Base-by-base conservation (phyloP, 2,888 invertebrate species). In the Sesamia inferens region DNA sequence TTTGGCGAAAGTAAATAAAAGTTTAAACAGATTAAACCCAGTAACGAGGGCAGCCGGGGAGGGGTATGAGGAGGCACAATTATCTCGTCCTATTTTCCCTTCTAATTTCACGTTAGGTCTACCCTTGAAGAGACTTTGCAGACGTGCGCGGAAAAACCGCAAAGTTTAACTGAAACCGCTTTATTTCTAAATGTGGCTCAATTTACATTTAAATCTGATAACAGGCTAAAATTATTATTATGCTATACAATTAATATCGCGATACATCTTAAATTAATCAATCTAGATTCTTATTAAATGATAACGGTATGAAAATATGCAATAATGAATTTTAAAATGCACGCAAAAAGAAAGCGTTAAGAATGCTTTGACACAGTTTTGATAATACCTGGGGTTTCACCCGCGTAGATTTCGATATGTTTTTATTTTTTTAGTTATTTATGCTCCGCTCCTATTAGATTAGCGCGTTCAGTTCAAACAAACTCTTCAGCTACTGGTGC, bases 51-150 rank as follows among this genome's bases (percentile, higher is more conserved):
- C 87, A 85, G 82, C 67, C 68, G 87, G 83, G 82, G 83, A 78
- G 85, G 82, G 87, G 85, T 86, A 79, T 83, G 87, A 87, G 88
- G 89, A 85, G 88, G 90, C 82, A 90, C 94, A 95, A 95, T 95
- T 95, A 95, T 95, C 94, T 95, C 92, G 94, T 94, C 94, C 94
- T 94, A 94, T 94, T 95, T 93, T 94, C 93, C 92, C 93, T 93
- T 94, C 92, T 94, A 95, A 95, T 94, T 95, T 94, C 90, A 92
- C 92, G 93, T 92, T 92, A 91, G 93, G 92, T 90, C 90, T 90
- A 88, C 90, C 89, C 87, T 92, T 90, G 78, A 79, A 85, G 78
- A 76, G 78, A 68, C 55, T 71, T 82, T 75, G 74, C 79, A 92
- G 88, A 92, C 93, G 85, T 54, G 89, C 91, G 89, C 79, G 7